Conservation (phyloP, 2,797 vertebrate species). For the Myotis vivesi region DNA sequence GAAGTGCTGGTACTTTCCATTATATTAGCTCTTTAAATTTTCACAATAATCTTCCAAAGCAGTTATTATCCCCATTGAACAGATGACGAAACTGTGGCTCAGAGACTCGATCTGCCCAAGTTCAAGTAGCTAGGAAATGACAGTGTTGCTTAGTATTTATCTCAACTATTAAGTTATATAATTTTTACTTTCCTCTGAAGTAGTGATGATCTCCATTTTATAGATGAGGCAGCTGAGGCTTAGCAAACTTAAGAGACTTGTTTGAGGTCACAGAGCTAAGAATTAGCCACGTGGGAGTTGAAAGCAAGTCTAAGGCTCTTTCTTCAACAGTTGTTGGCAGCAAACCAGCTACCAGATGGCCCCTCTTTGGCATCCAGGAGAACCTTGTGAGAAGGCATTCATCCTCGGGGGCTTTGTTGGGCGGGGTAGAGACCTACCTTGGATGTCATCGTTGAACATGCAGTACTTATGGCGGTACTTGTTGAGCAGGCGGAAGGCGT, state of each 20-base stretch:
- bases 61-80: neutral
- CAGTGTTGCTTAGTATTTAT: neutral
- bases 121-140: neutral
- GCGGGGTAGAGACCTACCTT: constrained; percentile 85
- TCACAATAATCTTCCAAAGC: neutral
- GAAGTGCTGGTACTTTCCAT: neutral
- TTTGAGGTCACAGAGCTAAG: neutral
- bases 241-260: neutral
- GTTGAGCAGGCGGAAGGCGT: constrained; percentile 96
- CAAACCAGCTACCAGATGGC: neutral
- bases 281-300: neutral
- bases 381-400: neutral
- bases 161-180: neutral
- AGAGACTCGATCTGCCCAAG: neutral
- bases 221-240: neutral
- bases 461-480: constrained; percentile 96
- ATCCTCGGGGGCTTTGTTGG: neutral
- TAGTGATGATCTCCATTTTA: neutral
- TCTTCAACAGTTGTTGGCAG: neutral
- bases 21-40: neutral
- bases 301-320: neutral
- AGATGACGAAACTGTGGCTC: neutral
- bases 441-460: constrained; percentile 98
- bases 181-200: constrained; percentile 27
- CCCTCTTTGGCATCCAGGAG: neutral